Evolutionary conservation across 2,888 invertebrate genomes (phyloP), one percentile per base, ranked within the genome.

Genomic region (Philereme transversata): DNA sequence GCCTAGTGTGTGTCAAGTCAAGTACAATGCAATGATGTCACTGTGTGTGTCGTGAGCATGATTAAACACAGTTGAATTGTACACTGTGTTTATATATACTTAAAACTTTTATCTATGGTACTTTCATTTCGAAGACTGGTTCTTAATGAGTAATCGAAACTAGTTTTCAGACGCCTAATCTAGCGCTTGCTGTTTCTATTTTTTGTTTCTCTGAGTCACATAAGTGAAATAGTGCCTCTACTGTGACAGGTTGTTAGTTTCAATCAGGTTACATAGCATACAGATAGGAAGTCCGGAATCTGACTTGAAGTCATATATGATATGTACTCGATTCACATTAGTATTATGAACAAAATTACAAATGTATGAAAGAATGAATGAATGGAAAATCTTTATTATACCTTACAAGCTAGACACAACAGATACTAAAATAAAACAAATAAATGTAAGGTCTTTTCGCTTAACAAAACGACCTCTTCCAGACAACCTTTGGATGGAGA

Each of bases 61-160:
- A 50, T 57, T 53, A 64, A 60, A 43, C 44, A 46, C 7, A n/a
- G 33, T 57, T 38, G 35, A 50, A 22, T 44, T 40, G 6, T 36
- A 34, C 35, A 10, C 36, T 44, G 6, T n/a, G 44, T 44, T 50
- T 44, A 50, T 40, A 8, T 40, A 35, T 47, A 11, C 35, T 52
- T 51, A 57, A 53, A 59, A 54, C 57, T 53, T 40, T 61, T 55
- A 65, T 64, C 59, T 54, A 60, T 60, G 43, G 50, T 64, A 67
- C 70, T 70, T 68, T 70, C 67, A 65, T 68, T 64, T 68, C 54
- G 48, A 56, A 59, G 52, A 70, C 68, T 57, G 59, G 70, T 69
- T 65, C 51, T 55, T 57, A 68, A 70, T 70, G 66, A 66, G 66
- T 66, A 60, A 68, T 64, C 63, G 55, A 65, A 70, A 67, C 68